Conservation (phyloP, 2,888 invertebrate genomes). For the Lasioglossum pauxillum region DNA sequence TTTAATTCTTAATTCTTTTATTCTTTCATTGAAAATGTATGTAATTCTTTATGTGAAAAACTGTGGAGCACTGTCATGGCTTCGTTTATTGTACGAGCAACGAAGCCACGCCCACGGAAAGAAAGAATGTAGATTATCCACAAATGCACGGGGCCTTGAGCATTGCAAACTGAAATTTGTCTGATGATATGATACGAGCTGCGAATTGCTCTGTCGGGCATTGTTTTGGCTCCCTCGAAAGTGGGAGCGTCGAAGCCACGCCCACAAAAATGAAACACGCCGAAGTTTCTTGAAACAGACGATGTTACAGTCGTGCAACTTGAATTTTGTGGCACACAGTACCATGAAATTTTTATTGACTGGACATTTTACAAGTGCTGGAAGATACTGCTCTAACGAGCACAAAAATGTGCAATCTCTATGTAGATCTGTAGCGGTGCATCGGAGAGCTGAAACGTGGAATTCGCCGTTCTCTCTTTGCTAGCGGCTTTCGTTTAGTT, state of each 20-base stretch:
- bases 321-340: not conserved
- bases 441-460: not conserved
- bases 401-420: not conserved
- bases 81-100: too few relatives aligned
- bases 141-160: too few relatives aligned
- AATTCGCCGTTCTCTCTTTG: not conserved
- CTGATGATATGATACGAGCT: too few relatives aligned
- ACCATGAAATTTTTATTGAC: not conserved
- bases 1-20: too few relatives aligned
- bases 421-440: not conserved
- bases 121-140: too few relatives aligned
- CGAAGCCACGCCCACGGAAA: too few relatives aligned
- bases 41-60: too few relatives aligned
- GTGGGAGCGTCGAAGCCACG: not conserved
- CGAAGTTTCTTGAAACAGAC: not conserved
- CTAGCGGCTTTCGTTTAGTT: not conserved
- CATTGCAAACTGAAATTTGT: too few relatives aligned
- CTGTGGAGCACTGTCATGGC: too few relatives aligned
- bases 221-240: not conserved
- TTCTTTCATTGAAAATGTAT: too few relatives aligned
- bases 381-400: not conserved
- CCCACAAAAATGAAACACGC: not conserved
- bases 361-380: not conserved
- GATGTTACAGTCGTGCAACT: not conserved
- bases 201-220: too few relatives aligned